A percentile compares a stretch with the other conserved stretches of the same genome.
These are phyloP conservation scores for Maconellicoccus hirsutus DNA, from an alignment of 1,140 invertebrate genomes.

Conservation along the genomic window DNA sequence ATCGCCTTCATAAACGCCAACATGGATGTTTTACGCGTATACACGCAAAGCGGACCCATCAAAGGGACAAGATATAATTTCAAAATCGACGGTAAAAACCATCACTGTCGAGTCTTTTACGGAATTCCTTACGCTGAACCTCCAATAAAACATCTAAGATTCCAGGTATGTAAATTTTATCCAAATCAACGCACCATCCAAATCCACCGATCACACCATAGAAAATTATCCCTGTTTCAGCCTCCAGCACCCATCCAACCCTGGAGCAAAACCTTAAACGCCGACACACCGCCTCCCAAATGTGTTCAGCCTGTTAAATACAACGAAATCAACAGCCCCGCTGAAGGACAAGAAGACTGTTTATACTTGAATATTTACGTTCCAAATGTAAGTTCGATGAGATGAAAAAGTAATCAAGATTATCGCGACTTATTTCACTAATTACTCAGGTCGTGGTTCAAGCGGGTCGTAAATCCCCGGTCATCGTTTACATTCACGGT, in stretches of 20 bases:
- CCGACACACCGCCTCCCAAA: no score
- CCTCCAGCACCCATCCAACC: no score
- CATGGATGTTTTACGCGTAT: background rate
- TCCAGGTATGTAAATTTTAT: conserved; percentile 28
- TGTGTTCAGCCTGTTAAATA: no score
- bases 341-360: no score
- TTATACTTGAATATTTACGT: no score
- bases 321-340: no score
- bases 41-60: conserved; percentile 1
- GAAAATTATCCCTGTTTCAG: background rate
- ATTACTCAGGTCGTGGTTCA: background rate
- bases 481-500: conserved; percentile 42
- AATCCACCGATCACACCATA: no score
- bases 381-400: no score
- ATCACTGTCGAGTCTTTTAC: conserved; percentile 25
- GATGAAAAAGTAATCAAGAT: no score
- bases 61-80: background rate
- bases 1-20: no score
- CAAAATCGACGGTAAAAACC: conserved; percentile 11
- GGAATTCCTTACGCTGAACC: conserved; percentile 42
- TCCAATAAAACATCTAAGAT: conserved; percentile 36
- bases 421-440: background rate
- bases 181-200: no score
- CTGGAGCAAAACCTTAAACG: no score
- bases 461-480: conserved; percentile 27